phyloP scores from a whole-genome alignment of 2,113 vertebrate genomes.

The Chamaetylas fuelleborni region DNA sequence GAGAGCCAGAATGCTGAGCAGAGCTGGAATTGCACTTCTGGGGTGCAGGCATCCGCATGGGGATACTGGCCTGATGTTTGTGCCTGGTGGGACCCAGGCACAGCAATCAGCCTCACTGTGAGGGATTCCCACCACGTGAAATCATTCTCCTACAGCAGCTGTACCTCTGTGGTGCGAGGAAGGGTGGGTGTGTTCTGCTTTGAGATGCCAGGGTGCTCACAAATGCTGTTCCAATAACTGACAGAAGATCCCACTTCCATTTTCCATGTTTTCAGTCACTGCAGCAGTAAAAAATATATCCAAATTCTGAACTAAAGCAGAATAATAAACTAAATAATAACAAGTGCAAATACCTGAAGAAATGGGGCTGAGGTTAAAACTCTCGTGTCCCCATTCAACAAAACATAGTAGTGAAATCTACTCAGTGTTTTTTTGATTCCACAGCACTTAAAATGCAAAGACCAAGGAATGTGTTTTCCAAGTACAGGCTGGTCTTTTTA shows the following conservation, averaged over 20 bases:
- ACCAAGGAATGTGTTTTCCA: not conserved
- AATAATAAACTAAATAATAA: not conserved
- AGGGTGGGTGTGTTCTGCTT: not conserved
- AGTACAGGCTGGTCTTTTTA: not conserved
- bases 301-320: not conserved
- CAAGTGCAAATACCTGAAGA: not conserved
- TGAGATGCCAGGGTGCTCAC: not conserved
- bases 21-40: not conserved
- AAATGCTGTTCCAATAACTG: not conserved
- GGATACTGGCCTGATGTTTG: not conserved
- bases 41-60: not conserved
- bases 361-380: not conserved
- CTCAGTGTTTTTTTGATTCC: not conserved
- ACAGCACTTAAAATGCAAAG: not conserved
- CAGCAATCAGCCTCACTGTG: fast-evolving
- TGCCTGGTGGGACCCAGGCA: not conserved
- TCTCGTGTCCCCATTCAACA: not conserved
- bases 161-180: not conserved
- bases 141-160: not conserved
- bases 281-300: not conserved
- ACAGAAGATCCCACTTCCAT: not conserved
- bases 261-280: not conserved
- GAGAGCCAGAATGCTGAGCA: fast-evolving
- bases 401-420: not conserved
- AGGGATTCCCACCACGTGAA: not conserved